Base-by-base conservation (phyloP, 2,888 invertebrate genomes). In the Alviniconcha strummeri region DNA sequence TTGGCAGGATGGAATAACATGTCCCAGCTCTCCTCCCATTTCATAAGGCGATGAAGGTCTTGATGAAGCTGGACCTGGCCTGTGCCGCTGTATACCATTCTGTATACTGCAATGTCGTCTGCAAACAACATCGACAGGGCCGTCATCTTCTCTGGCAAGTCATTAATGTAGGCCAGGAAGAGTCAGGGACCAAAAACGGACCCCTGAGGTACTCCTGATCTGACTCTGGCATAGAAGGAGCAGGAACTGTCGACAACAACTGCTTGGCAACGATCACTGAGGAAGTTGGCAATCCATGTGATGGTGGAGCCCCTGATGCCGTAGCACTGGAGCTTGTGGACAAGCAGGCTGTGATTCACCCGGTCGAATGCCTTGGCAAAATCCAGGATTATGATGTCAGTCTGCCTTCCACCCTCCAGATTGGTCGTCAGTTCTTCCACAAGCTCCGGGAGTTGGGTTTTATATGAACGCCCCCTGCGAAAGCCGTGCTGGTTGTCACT, bases 251-350 rank as follows among this genome's bases (percentile, higher is more conserved):
- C 75, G 11, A 75, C 55, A 9, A 75, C 75, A 5, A 75, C 75
- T 13, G 75, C 19, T 17, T 75, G 55, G 15, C 9, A 7, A 5
- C 75, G 54, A 54, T 36, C 17, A 54, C 15, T 5, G 54, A 75
- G 75, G 75, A 75, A 75, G 9, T 55, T 55, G 9, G 13, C 17
- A 15, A 75, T 75, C 36, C 19, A 75, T 9, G 36, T 8, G 55
- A 13, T 9, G 54, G 17, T 55, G 54, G 19, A 54, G 15, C 75
- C 75, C 15, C 13, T 8, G 19, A 75, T 75, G 52, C 75, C 55
- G 17, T 75, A 75, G 55, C 54, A 15, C 54, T 75, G n/a, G 55
- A 75, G 75, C 52, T 75, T 55, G 75, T 75, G 75, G 75, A 19
- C 9, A 0, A 75, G 75, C 11, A 75, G 75, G 13, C 55, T 55